A percentile compares a stretch with the other conserved stretches of the same genome.
These are phyloP conservation scores for Orbicella faveolata DNA, from an alignment of 64 coral and sea anemone species.

Conservation along the genomic window DNA sequence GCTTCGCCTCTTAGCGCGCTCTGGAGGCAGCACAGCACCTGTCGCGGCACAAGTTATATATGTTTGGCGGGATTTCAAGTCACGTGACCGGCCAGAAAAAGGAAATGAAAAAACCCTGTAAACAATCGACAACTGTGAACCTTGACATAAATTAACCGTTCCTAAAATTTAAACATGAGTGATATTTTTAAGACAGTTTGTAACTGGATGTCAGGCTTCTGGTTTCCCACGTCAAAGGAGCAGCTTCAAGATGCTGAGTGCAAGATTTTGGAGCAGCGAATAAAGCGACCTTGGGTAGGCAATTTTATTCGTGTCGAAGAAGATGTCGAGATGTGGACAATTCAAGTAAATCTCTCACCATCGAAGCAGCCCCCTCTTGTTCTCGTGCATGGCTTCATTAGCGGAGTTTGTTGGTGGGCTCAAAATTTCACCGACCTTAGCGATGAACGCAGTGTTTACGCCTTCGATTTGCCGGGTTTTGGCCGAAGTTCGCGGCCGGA, in stretches of 20 bases:
- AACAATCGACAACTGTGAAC: neutral
- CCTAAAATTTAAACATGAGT: neutral
- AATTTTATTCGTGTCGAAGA: slow-evolving; percentile 81
- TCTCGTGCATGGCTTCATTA: slow-evolving; percentile 85
- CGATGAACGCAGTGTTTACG: slow-evolving; percentile 83
- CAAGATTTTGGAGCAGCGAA: slow-evolving; percentile 62
- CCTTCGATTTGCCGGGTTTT: slow-evolving; percentile 96
- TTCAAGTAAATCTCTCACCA: slow-evolving; percentile 72
- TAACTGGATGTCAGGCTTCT: slow-evolving; percentile 56
- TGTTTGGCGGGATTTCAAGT: neutral
- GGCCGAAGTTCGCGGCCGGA: slow-evolving; percentile 84
- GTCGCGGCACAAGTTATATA: neutral
- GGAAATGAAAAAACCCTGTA: neutral
- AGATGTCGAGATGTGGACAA: slow-evolving; percentile 80
- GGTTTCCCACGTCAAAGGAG: slow-evolving; percentile 83
- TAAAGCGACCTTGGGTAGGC: slow-evolving; percentile 73
- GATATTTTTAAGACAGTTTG: neutral
- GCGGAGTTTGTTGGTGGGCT: slow-evolving; percentile 86
- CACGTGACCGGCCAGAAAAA: neutral
- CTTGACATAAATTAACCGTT: neutral
- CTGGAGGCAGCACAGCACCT: too few relatives aligned
- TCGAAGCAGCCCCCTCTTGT: slow-evolving; percentile 77
- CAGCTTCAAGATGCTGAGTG: slow-evolving; percentile 82
- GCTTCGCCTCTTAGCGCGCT: too few relatives aligned
- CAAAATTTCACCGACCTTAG: slow-evolving; percentile 79